Conservation (phyloP, 2,797 vertebrate species). For the Leptodactylus fallax region DNA sequence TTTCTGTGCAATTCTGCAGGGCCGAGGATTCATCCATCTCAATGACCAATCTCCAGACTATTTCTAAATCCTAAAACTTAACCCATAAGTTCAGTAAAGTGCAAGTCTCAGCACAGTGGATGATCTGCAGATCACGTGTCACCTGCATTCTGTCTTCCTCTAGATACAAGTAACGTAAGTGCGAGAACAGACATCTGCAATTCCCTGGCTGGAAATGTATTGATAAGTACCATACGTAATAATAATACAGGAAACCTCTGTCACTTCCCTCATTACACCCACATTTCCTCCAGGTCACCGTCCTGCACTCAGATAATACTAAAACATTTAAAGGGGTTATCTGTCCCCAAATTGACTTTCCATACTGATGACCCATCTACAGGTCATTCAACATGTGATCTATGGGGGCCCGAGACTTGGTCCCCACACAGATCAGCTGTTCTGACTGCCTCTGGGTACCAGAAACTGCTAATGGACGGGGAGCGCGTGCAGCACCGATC, state of each 20-base stretch:
- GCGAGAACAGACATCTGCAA: neutral
- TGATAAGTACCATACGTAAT: neutral
- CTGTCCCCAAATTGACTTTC: no score
- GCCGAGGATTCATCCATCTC: neutral
- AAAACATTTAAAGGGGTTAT: neutral
- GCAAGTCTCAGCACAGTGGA: neutral
- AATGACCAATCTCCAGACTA: neutral
- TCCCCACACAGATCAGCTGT: no score
- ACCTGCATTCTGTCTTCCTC: neutral
- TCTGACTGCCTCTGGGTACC: no score
- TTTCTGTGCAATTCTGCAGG: neutral
- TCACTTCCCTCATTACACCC: neutral
- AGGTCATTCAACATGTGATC: no score
- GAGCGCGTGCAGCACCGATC: no score
- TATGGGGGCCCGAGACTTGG: no score
- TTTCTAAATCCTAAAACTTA: neutral
- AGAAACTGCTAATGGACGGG: no score
- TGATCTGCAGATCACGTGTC: neutral
- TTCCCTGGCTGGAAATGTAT: neutral
- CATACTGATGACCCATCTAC: no score
- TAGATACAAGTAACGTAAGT: neutral
- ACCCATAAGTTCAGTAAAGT: constrained; percentile 23
- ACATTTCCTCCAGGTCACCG: neutral
- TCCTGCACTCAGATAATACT: no score
- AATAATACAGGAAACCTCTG: neutral